Base-by-base conservation (phyloP, 2,113 vertebrate genomes). In the Neopipo cinnamomea region DNA sequence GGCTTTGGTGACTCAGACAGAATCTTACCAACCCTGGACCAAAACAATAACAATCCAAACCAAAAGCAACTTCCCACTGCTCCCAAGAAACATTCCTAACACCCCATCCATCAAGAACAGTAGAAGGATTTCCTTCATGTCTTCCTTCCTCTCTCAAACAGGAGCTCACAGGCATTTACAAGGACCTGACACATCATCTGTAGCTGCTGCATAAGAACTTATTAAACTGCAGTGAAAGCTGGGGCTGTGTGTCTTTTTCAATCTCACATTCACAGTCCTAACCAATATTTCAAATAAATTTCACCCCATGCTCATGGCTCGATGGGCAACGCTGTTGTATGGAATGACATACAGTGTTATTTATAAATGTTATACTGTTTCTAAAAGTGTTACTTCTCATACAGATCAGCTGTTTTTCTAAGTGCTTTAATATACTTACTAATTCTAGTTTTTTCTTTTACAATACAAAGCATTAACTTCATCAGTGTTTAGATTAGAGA, bases 231-330 rank as follows among this genome's bases (percentile, higher is more conserved):
- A 72, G 30, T 35, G 33, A 46, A 66, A 82, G 5, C 1, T 3
- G 18, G 22, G 65, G 31, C 5, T n/a, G 24, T 30, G 19, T 73
- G 31, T 21, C 18, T 55, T 55, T 72, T 75, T 58, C 46, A 74
- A 4, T 28, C 35, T 72, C 41, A 46, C 12, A 42, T 53, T 42
- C 63, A 66, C 39, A 92, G 2, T 20, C 46, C 14, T 72, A 35
- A 79, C 8, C 16, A 72, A 24, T 25, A 37, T 8, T 19, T 37
- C 66, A 61, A 59, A 53, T 21, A 58, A 33, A 49, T 53, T 44
- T 78, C 13, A 10, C 11, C 14, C 12, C 6, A 14, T 1, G 0
- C 20, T 31, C 14, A 33, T 3, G 13, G 28, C 39, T 55, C 3
- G 6, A 56, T 2, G 10, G 27, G n/a, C 37, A 83, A 80, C 76